Conservation (phyloP, 2,113 vertebrate genomes). For the Mesitornis unicolor region DNA sequence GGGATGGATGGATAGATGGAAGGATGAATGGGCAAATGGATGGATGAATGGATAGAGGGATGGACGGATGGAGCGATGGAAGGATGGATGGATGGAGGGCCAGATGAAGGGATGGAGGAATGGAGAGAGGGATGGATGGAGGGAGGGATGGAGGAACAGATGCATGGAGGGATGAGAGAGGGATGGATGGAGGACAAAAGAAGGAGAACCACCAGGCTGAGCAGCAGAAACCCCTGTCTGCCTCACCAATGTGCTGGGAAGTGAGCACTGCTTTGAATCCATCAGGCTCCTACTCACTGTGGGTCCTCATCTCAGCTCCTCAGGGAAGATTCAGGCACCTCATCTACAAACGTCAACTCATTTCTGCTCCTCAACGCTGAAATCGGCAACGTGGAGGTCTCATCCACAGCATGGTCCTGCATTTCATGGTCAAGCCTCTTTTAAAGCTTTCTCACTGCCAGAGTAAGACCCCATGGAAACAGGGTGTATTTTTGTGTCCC, state of each 20-base stretch:
- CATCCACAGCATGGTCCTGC: not conserved
- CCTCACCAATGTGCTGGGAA: not conserved
- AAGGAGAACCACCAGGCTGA: not conserved
- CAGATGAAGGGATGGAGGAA: too few species aligned
- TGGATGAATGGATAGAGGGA: too few species aligned
- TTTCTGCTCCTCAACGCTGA: not conserved
- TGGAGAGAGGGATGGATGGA: too few species aligned
- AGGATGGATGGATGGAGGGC: too few species aligned
- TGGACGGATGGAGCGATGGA: too few species aligned
- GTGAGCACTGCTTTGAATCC: not conserved
- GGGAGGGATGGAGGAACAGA: too few species aligned
- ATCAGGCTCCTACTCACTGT: not conserved
- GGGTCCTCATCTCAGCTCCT: not conserved
- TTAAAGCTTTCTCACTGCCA: not conserved
- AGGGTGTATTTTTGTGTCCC: too few species aligned
- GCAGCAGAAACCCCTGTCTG: not conserved
- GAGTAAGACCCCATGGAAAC: fast-evolving
- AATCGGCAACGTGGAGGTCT: not conserved
- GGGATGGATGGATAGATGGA: too few species aligned
- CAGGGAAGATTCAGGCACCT: fast-evolving
- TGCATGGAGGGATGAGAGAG: too few species aligned
- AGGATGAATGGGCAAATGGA: too few species aligned
- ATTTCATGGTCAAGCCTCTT: not conserved
- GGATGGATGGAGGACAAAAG: not conserved
- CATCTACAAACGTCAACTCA: not conserved